Percentiles rank a stretch among this genome's conserved stretches.
phyloP scores from a whole-genome alignment of 2,113 vertebrate species.

The Psilopsiagon aymara region DNA sequence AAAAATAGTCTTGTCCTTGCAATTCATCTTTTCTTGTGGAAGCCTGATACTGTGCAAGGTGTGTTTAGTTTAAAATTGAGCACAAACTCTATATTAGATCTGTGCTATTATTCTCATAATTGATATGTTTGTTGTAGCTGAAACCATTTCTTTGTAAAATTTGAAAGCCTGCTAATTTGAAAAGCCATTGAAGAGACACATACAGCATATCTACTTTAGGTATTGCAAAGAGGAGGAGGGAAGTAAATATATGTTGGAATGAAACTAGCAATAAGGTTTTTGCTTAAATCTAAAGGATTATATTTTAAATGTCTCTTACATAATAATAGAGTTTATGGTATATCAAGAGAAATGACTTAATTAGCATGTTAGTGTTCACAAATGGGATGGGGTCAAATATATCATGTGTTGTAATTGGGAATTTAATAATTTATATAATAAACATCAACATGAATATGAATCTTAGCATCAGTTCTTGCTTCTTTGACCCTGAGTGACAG shows the following conservation, averaged over 20 bases:
- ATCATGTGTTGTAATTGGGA: not conserved
- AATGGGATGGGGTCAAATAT: not conserved
- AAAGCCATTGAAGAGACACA: not conserved
- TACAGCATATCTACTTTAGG: not conserved
- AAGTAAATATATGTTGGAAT: not conserved
- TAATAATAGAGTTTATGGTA: not conserved
- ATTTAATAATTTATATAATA: not conserved
- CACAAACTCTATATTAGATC: not conserved
- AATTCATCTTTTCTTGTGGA: not conserved
- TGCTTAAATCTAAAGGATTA: not conserved
- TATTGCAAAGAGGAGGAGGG: not conserved
- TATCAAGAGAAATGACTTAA: not conserved
- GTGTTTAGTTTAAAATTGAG: not conserved
- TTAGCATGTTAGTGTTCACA: not conserved
- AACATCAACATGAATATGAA: not conserved
- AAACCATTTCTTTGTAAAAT: not conserved
- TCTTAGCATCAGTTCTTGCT: not conserved
- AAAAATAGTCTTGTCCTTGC: not conserved
- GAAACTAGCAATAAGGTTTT: not conserved
- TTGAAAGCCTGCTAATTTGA: not conserved
- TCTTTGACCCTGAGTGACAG: not conserved
- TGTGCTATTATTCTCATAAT: not conserved
- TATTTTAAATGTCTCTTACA: not conserved
- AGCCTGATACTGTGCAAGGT: not conserved
- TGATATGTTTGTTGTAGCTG: not conserved